Evolutionary conservation across 2,888 invertebrate genomes (phyloP), one percentile per base, ranked within the genome.

Genomic region (Tetramorium bicarinatum): DNA sequence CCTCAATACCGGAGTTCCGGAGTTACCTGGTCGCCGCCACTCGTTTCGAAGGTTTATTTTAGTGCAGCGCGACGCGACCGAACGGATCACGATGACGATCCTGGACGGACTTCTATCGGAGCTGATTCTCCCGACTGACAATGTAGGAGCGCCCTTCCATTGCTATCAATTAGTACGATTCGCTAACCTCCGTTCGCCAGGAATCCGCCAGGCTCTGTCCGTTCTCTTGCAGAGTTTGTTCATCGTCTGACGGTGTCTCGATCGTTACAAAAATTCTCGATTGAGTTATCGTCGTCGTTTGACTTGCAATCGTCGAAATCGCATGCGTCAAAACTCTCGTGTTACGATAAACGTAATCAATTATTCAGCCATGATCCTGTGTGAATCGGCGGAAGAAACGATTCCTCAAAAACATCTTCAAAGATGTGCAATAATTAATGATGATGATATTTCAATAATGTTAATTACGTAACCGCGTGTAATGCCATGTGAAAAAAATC

Each of bases 21-120:
- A 56, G 67, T 69, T 82, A 62, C 83, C 75, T 75, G 62, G 69
- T 34, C 71, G 71, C 67, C 76, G 82, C 72, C 81, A 61, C 84
- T 86, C 91, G 89, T 89, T 89, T 88, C 91, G 87, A 88, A 88
- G 90, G 83, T 90, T 91, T 91, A 87, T 91, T 92, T 91, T 84
- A 89, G 67, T 84, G 75, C 77, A 80, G 44, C 83, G 44, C 83
- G 56, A 66, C 67, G 69, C 80, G 56, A 62, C 49, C 49, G 49
- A 67, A 64, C 49, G 62, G 54, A 72, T 69, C 84, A 61, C 61
- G 64, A 75, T 83, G 74, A 54, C 81, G 62, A 72, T 71, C 52
- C 82, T 77, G 82, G 52, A 72, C 77, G 77, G 82, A 84, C 85
- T 83, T 86, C 83, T 71, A 85, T 85, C 84, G 44, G 44, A 44